A percentile compares a stretch with the other conserved stretches of the same genome.
Conservation (phyloP, 2,888 invertebrate genomes). For the Caenorhabditis sp. region DNA sequence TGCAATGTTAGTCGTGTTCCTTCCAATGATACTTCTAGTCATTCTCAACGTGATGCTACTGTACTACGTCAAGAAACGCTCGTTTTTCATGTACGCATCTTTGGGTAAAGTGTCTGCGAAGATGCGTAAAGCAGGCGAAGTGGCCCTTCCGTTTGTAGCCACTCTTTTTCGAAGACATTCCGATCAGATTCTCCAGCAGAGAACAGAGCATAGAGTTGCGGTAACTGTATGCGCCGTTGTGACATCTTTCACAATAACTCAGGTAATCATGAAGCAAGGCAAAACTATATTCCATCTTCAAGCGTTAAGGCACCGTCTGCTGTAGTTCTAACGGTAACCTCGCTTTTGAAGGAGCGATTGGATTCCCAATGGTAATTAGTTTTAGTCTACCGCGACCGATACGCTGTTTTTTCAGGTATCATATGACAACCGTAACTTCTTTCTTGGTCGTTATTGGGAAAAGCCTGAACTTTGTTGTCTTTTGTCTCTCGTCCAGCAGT, state of each 20-base stretch:
- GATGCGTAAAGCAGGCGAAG: slow-evolving; percentile 57
- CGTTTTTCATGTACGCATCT: slow-evolving; percentile 64
- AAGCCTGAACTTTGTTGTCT: slow-evolving; percentile 71
- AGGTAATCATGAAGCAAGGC: no score
- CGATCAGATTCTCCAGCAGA: slow-evolving; percentile 68
- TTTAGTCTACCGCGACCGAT: not conserved
- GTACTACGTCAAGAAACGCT: slow-evolving; percentile 66
- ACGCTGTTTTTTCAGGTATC: slow-evolving; percentile 65
- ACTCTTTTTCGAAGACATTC: slow-evolving; percentile 65
- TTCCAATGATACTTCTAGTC: slow-evolving; percentile 70
- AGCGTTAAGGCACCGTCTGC: slow-evolving; percentile 68
- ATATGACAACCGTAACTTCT: slow-evolving; percentile 58
- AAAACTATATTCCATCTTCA: no score
- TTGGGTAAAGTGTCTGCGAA: slow-evolving; percentile 59
- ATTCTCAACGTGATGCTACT: slow-evolving; percentile 61
- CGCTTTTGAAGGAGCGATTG: slow-evolving; percentile 44
- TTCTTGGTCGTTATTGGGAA: slow-evolving; percentile 76
- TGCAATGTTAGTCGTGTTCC: slow-evolving; percentile 70
- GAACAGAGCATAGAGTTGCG: slow-evolving; percentile 73
- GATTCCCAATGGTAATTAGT: slow-evolving; percentile 28
- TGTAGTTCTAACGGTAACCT: slow-evolving; percentile 67
- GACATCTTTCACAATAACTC: slow-evolving; percentile 74
- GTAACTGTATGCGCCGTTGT: slow-evolving; percentile 75
- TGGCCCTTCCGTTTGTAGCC: slow-evolving; percentile 59
- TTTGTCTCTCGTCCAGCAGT: slow-evolving; percentile 70